Percentiles rank a stretch among this genome's conserved stretches.
These are phyloP conservation scores for Zoanthus sociatus DNA, from an alignment of 92 coral and sea anemone species.

Conservation along the genomic window DNA sequence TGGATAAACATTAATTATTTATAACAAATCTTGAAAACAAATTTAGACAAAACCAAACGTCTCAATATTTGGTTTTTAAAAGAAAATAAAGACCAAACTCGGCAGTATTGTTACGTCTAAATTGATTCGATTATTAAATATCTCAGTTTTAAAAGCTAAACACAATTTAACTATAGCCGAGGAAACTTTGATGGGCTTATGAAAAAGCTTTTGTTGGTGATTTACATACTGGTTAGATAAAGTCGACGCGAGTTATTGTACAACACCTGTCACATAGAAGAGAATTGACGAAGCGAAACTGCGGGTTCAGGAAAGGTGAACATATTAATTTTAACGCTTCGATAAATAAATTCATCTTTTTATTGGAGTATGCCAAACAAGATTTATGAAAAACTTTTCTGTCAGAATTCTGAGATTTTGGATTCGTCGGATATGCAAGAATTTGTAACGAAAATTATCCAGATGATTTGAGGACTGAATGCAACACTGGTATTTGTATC, in stretches of 20 bases:
- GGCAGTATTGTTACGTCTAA: neutral
- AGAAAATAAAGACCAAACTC: neutral
- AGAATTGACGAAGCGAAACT: neutral
- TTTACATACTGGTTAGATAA: constrained; percentile 6
- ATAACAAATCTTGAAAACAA: neutral
- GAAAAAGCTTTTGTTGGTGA: neutral
- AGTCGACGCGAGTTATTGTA: constrained; percentile 6
- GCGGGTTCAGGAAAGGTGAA: neutral
- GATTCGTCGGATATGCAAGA: neutral
- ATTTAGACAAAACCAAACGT: neutral
- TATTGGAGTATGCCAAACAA: neutral
- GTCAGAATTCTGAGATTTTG: neutral
- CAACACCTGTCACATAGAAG: constrained; percentile 15
- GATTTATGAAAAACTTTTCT: neutral
- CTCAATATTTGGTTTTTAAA: neutral
- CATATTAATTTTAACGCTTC: neutral
- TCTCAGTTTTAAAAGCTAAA: neutral
- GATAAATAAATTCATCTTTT: neutral
- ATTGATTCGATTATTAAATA: neutral
- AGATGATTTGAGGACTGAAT: neutral
- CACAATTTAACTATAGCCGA: neutral
- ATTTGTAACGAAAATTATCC: too few species aligned
- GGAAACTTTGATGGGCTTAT: neutral
- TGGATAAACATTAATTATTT: neutral
- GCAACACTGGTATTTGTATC: neutral